Conservation (phyloP, 2,888 invertebrate genomes). For the Patella caerulea region DNA sequence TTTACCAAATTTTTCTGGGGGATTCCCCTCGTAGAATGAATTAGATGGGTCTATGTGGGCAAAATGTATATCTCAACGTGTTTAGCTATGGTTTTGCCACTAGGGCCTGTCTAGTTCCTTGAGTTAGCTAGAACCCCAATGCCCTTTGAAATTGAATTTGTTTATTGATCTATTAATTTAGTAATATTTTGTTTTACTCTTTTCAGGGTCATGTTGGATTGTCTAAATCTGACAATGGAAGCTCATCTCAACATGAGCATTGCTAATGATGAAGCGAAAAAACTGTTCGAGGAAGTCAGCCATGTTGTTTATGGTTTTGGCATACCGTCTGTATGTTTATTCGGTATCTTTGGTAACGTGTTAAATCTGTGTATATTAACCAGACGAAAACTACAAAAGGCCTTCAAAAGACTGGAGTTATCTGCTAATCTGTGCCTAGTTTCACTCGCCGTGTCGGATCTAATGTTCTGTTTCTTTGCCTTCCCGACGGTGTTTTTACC, state of each 20-base stretch:
- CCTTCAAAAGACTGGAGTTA: constrained; percentile 80
- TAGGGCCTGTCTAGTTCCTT: no score
- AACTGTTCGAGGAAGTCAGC: constrained; percentile 44
- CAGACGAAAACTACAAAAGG: constrained; percentile 71
- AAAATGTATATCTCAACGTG: no score
- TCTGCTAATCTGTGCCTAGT: constrained; percentile 82
- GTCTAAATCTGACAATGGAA: constrained; percentile 26
- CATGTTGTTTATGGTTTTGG: constrained; percentile 68
- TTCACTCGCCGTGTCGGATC: constrained; percentile 85
- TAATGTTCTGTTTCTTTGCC: constrained; percentile 74
- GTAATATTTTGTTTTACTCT: neutral
- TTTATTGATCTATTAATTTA: neutral
- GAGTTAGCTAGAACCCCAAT: no score
- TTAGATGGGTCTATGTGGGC: no score
- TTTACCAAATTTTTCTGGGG: no score
- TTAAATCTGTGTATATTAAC: constrained; percentile 85
- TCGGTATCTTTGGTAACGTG: constrained; percentile 84
- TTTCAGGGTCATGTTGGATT: constrained; percentile 17
- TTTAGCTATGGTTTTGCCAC: no score
- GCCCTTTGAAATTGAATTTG: no score
- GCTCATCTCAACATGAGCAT: constrained; percentile 22
- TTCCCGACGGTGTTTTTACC: constrained; percentile 75
- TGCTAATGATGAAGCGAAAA: constrained; percentile 27
- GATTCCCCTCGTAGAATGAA: no score
- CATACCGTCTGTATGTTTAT: constrained; percentile 80